These are phyloP conservation scores for Lonchura striata DNA, from an alignment of 2,113 vertebrate species.

Conservation along the genomic window DNA sequence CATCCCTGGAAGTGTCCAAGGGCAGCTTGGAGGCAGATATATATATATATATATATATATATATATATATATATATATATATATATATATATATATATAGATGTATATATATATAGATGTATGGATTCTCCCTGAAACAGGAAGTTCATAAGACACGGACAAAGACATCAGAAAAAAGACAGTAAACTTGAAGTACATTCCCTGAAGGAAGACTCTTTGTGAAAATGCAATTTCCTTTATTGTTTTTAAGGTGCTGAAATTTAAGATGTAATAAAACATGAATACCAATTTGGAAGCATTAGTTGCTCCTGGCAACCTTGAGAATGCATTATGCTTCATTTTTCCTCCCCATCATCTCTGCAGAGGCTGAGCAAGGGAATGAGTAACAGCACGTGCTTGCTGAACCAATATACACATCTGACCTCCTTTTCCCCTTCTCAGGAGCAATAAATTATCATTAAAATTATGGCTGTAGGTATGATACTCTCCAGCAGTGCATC, in stretches of 20 bases:
- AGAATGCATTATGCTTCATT: slow-evolving; percentile 64
- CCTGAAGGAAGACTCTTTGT: slow-evolving; percentile 53
- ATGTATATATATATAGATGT: background rate
- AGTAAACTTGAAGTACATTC: slow-evolving; percentile 41
- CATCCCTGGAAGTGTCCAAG: background rate
- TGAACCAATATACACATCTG: slow-evolving; percentile 10
- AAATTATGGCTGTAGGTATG: background rate
- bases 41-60: background rate
- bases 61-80: background rate
- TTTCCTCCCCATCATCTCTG: slow-evolving; percentile 26
- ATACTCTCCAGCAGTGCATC: background rate
- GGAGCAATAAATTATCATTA: slow-evolving; percentile 57
- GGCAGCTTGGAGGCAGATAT: background rate
- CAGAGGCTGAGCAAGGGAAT: slow-evolving; percentile 14
- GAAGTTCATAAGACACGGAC: background rate
- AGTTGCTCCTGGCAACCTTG: slow-evolving; percentile 63
- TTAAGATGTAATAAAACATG: slow-evolving; percentile 67
- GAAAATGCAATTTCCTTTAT: slow-evolving; percentile 72
- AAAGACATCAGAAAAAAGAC: slow-evolving; percentile 27
- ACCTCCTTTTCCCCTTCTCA: slow-evolving; percentile 53
- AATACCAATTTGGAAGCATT: slow-evolving; percentile 68
- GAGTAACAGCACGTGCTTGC: background rate
- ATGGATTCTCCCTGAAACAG: background rate
- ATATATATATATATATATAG: background rate
- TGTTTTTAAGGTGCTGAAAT: slow-evolving; percentile 71